Evolutionary conservation across 2,888 invertebrate species (phyloP), one percentile per base, ranked within the genome.

Genomic region (Hydrotaea diabolus): DNA sequence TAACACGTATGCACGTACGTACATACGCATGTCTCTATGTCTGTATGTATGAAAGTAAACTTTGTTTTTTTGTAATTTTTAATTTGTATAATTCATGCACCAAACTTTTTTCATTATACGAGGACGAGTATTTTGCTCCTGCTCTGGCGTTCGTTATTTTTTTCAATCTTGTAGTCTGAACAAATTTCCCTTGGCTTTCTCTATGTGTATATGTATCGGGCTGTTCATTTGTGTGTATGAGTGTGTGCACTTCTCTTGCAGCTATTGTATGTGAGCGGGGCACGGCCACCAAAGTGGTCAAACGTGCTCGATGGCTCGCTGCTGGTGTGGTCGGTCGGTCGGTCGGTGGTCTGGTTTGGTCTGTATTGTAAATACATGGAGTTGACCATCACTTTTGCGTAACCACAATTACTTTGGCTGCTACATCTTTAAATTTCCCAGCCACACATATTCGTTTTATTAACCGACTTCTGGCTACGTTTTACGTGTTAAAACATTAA

Each of bases 401-500:
- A 69, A 77, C 46, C 71, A 36, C 31, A 72, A 31, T 59, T 59
- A 71, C 71, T 59, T 71, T 59, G 39, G 31, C 71, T 9, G 31
- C 36, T 26, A 26, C 55, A 36, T 46, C 59, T n/a, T 57, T n/a
- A 62, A 11, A 23, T 13, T n/a, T 17, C 55, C 7, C 31, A 49
- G 17, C 31, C 46, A 75, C 49, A 75, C 49, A 62, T 62, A 49
- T 31, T 26, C 62, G 36, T 71, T 75, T 75, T 19, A 62, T 9
- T 71, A 59, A 26, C 39, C 53, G 39, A 55, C 36, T 19, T 11
- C n/a, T 43, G 66, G 31, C 62, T 43, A 4, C 7, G 53, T 75
- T 26, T 31, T 71, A 76, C 36, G 43, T 72, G 64, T 72, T 69
- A 71, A 75, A 74, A 75, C 53, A 78, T 53, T 75, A 62, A 82